Base-by-base conservation (phyloP, 2,113 vertebrate genomes). In the Cyprinus carpio region DNA sequence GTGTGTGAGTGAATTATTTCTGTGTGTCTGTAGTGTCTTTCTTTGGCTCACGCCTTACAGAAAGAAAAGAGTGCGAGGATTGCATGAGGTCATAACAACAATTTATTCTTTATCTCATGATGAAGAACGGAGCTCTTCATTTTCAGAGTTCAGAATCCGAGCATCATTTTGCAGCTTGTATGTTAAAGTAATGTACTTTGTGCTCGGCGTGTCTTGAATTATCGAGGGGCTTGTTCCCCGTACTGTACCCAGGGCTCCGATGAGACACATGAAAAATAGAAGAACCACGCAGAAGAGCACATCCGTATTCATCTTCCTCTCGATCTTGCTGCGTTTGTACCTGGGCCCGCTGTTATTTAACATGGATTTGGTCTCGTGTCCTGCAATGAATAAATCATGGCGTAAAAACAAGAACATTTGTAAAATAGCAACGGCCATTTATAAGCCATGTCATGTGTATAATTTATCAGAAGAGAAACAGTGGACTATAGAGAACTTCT, bases 351-450 rank as follows among this genome's bases (percentile, higher is more conserved):
- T 95, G 90, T 96, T 97, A 93, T 99, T 99, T 15, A 99, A 92
- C 98, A 99, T 97, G 87, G 97, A 96, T 92, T 99, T 99, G 1
- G 97, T 97, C 88, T 99, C 98, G 23, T 96, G 97, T 74, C 97
- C 98, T 99, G 91, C 51, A 92, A 12, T n/a, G 29, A 90, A 62
- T 10, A 86, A 84, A 86, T 64, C 3, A 78, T 8, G 20, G 37
- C 6, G 13, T 43, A 64, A 80, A 72, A 84, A 72, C 23, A 72
- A 74, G 13, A 56, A 78, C 37, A 83, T 84, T 23, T 81, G 34
- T 69, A 34, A 18, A 58, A 49, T 16, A 64, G 71, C 13, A 85
- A 29, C 37, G 12, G n/a, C 51, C 78, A 29, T 56, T n/a, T 65
- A 51, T 13, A 65, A 64, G 58, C n/a, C 18, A 16, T 75, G 37